A percentile compares a stretch with the other conserved stretches of the same genome.
Conservation (phyloP, 2,888 invertebrate genomes). For the Plagodis pulveraria region DNA sequence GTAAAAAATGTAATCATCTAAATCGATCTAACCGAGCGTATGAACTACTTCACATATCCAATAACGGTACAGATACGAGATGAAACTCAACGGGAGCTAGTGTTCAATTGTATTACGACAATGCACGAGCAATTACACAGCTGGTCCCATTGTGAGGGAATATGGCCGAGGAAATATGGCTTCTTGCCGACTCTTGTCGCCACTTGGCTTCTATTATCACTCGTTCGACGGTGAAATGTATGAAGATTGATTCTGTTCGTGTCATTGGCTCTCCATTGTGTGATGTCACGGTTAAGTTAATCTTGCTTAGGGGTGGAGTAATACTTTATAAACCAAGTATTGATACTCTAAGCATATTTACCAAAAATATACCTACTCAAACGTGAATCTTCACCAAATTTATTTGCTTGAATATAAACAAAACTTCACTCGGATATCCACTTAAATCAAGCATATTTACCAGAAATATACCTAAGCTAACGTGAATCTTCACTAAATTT, state of each 20-base stretch:
- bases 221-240: conserved; percentile 58
- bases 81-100: conserved; percentile 51
- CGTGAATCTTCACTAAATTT: too few relatives aligned
- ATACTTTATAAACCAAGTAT: background rate
- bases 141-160: conserved; percentile 56
- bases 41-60: conserved; percentile 30
- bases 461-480: too few relatives aligned
- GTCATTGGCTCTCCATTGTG: conserved; percentile 50
- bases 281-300: conserved; percentile 39
- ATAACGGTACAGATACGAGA: conserved; percentile 30
- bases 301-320: conserved; percentile 17
- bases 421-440: too few relatives aligned
- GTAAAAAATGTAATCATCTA: conserved; percentile 26
- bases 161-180: conserved; percentile 33
- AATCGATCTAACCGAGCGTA: conserved; percentile 23
- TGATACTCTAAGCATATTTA: too few relatives aligned
- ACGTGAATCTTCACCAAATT: too few relatives aligned
- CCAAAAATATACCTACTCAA: too few relatives aligned
- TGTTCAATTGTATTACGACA: conserved; percentile 63
- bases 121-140: conserved; percentile 65
- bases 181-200: conserved; percentile 36
- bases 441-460: too few relatives aligned
- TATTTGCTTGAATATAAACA: too few relatives aligned
- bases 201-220: conserved; percentile 52
- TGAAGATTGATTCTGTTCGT: conserved; percentile 59